Percentiles rank a stretch among this genome's conserved stretches.
These are phyloP conservation scores for Heliconius ismenius DNA, from an alignment of 2,888 invertebrate genomes.

Conservation along the genomic window DNA sequence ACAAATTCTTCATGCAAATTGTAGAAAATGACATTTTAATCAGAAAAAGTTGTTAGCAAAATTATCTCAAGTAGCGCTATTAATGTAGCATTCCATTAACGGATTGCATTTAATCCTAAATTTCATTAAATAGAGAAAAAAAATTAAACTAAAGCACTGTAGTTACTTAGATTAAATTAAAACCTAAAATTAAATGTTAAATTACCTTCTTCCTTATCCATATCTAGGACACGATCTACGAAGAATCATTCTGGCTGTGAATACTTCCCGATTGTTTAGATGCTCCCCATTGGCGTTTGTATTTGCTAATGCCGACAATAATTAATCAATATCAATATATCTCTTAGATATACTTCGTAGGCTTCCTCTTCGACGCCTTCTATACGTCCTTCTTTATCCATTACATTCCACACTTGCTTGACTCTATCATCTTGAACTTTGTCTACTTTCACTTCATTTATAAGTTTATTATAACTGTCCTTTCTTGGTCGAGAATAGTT, in stretches of 20 bases:
- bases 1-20: constrained; percentile 29
- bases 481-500: constrained; percentile 67
- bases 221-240: constrained; percentile 75
- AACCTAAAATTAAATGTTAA: constrained; percentile 63
- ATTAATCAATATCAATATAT: constrained; percentile 46
- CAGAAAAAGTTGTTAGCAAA: constrained; percentile 45
- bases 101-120: constrained; percentile 67
- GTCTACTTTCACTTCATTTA: constrained; percentile 48
- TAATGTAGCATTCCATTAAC: constrained; percentile 73
- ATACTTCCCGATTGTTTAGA: constrained; percentile 72
- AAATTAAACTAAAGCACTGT: constrained; percentile 78
- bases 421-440: constrained; percentile 45
- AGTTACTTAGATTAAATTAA: constrained; percentile 76
- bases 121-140: constrained; percentile 72
- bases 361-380: constrained; percentile 47
- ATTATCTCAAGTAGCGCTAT: constrained; percentile 65
- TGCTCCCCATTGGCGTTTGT: constrained; percentile 56
- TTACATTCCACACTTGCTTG: constrained; percentile 27
- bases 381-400: constrained; percentile 24
- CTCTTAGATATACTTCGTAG: constrained; percentile 39
- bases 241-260: constrained; percentile 82
- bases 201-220: constrained; percentile 71
- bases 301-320: constrained; percentile 66
- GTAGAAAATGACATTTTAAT: constrained; percentile 38
- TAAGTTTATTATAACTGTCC: constrained; percentile 56